Evolutionary conservation across 2,113 vertebrate species (phyloP).

Genomic region (Carassius auratus): DNA sequence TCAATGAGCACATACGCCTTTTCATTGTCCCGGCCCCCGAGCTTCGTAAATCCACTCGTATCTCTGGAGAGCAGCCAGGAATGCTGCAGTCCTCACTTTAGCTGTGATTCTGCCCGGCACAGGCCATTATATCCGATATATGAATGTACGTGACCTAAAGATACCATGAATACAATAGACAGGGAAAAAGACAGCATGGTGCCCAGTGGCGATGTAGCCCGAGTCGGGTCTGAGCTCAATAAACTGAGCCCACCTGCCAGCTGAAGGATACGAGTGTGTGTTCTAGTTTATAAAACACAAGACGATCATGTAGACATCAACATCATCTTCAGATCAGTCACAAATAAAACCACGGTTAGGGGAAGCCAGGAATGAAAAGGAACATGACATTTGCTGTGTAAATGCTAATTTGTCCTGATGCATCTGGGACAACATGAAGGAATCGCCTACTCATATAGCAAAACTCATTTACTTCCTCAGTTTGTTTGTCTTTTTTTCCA

Average conservation of each 20-base stretch:
- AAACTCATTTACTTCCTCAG: neutral
- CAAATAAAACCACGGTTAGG: neutral
- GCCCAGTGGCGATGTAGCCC: neutral
- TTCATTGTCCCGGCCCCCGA: conserved; percentile 45
- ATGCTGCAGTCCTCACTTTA: conserved; percentile 28
- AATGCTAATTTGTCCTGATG: neutral
- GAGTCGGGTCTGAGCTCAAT: conserved; percentile 4
- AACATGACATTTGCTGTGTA: neutral
- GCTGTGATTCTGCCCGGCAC: conserved; percentile 33
- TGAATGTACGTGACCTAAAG: conserved; percentile 24
- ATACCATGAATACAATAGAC: conserved; percentile 19
- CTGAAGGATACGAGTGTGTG: conserved; percentile 59
- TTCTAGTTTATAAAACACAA: neutral
- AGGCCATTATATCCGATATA: conserved; percentile 26
- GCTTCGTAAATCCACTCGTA: conserved; percentile 58
- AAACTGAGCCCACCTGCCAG: conserved; percentile 38
- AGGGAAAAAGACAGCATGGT: neutral
- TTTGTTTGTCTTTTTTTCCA: neutral
- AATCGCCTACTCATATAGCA: neutral
- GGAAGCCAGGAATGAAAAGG: neutral
- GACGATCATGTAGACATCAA: neutral
- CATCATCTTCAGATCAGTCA: neutral
- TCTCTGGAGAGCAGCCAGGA: conserved; percentile 58
- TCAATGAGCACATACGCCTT: conserved; percentile 34
- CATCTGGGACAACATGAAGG: neutral